Percentiles rank a stretch among this genome's conserved stretches.
phyloP scores from a whole-genome alignment of 2,797 vertebrate genomes.

The Typhlichthys subterraneus region DNA sequence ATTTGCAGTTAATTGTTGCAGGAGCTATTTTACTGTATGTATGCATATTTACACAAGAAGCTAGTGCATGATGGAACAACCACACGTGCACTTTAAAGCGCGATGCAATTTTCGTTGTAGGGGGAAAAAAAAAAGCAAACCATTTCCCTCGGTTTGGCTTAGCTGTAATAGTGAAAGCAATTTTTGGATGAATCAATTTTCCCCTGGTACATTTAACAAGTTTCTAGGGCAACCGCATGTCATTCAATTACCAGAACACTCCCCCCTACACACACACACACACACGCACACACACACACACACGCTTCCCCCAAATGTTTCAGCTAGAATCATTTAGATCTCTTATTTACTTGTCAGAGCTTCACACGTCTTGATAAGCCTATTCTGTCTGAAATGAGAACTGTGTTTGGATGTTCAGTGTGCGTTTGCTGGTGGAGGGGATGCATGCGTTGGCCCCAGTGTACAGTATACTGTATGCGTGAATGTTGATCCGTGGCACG shows the following conservation, averaged over 20 bases:
- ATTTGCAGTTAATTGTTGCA: constrained; percentile 35
- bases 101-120: constrained; percentile 69
- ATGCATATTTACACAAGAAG: constrained; percentile 67
- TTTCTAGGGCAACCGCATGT: constrained; percentile 69
- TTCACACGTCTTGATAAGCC: constrained; percentile 43
- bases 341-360: constrained; percentile 47
- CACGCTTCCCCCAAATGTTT: constrained; percentile 27
- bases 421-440: not conserved
- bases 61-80: constrained; percentile 59
- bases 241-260: constrained; percentile 43
- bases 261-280: not conserved
- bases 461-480: not conserved
- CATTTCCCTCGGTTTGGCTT: constrained; percentile 75
- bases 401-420: not conserved
- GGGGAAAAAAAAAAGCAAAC: constrained; percentile 54
- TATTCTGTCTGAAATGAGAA: constrained; percentile 15
- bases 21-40: constrained; percentile 60
- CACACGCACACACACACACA: too few species aligned
- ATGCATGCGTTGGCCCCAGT: not conserved
- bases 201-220: constrained; percentile 66
- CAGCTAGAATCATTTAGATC: constrained; percentile 53
- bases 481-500: not conserved
- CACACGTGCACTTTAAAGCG: constrained; percentile 63
- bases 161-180: constrained; percentile 76
- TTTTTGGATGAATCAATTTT: constrained; percentile 73